A percentile compares a stretch with the other conserved stretches of the same genome.
Evolutionary conservation across 2,797 vertebrate species (phyloP).

Genomic region (Micromesistius poutassou): DNA sequence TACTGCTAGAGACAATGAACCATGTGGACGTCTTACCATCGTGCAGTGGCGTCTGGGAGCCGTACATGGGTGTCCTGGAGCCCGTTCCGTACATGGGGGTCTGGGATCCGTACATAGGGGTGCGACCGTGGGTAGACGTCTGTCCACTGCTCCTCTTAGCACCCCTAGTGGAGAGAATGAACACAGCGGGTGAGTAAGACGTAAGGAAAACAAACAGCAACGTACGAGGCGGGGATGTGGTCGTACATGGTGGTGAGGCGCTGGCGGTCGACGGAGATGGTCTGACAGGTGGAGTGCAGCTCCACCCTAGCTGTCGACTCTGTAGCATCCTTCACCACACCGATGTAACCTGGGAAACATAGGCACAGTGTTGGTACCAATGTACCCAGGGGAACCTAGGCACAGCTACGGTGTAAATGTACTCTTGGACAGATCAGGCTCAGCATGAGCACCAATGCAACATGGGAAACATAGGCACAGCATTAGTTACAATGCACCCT

Average conservation of each 20-base stretch:
- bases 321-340: conserved; percentile 93
- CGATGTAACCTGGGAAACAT: conserved; percentile 83
- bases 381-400: conserved; percentile 1
- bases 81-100: conserved; percentile 91
- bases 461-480: no score
- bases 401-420: not conserved
- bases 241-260: conserved; percentile 86
- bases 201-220: not conserved
- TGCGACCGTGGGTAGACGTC: conserved; percentile 83
- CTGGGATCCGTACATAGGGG: conserved; percentile 91
- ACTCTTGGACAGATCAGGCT: not conserved
- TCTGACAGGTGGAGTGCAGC: conserved; percentile 95
- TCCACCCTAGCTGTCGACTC: conserved; percentile 92
- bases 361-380: not conserved
- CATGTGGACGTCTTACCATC: conserved; percentile 73
- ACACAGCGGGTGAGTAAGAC: not conserved
- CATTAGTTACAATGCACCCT: no score
- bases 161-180: conserved; percentile 63
- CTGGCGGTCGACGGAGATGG: conserved; percentile 93
- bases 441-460: not conserved
- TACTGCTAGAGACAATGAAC: not conserved
- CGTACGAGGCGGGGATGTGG: not conserved
- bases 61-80: conserved; percentile 92
- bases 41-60: conserved; percentile 89
- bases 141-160: conserved; percentile 79